These are phyloP conservation scores for Anniella stebbinsi DNA, from an alignment of 2,797 vertebrate genomes.

Conservation along the genomic window DNA sequence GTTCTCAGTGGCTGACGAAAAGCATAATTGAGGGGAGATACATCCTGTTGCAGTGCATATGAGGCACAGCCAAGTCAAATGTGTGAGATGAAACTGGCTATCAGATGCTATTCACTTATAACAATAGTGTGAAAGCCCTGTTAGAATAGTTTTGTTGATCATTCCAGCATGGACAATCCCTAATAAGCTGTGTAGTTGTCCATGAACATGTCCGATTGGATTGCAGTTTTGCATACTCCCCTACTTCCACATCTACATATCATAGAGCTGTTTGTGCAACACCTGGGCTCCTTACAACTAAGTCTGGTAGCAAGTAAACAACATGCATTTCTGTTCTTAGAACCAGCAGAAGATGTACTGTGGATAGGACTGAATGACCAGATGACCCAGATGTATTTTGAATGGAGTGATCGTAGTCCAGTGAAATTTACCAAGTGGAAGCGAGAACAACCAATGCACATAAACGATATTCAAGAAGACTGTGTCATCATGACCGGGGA, in stretches of 20 bases:
- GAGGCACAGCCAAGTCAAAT: neutral
- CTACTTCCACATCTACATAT: neutral
- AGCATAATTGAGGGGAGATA: neutral
- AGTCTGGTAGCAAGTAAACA: neutral
- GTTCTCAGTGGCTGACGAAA: neutral
- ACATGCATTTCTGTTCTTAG: constrained; percentile 71
- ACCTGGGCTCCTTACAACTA: neutral
- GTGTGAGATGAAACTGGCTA: neutral
- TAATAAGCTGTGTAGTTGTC: neutral
- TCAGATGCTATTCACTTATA: neutral
- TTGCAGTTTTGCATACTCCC: too few relatives aligned
- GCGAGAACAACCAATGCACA: constrained; percentile 86
- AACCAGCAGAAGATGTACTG: constrained; percentile 84
- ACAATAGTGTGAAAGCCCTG: neutral
- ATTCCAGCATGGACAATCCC: neutral
- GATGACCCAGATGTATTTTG: constrained; percentile 88
- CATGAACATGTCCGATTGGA: too few relatives aligned
- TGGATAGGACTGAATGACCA: constrained; percentile 96
- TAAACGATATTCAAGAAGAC: constrained; percentile 85
- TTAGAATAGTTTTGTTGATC: neutral
- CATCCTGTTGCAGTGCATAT: neutral
- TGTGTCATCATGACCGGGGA: constrained; percentile 90
- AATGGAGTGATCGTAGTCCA: constrained; percentile 91
- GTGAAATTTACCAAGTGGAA: constrained; percentile 92
- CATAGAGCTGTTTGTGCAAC: neutral